Conservation (phyloP, 2,113 vertebrate species). For the Strigops habroptila region DNA sequence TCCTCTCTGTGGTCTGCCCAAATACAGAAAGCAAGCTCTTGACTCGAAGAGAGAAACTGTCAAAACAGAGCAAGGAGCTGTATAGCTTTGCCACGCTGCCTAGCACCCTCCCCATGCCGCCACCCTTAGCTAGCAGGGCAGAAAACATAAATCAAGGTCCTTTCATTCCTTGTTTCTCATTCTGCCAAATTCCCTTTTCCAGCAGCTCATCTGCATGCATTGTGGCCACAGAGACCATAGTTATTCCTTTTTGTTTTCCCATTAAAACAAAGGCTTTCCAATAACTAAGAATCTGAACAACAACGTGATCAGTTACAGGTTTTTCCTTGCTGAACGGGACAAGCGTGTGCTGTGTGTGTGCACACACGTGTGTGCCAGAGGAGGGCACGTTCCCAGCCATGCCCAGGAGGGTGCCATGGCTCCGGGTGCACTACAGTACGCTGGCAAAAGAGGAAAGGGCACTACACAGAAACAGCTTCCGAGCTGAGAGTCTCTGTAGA, state of each 20-base stretch:
- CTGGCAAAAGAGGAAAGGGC: background rate
- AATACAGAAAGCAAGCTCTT: background rate
- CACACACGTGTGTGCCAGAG: background rate
- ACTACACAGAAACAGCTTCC: conserved; percentile 32
- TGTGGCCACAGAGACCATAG: background rate
- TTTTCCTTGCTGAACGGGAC: background rate
- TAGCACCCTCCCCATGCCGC: background rate
- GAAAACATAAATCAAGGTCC: background rate
- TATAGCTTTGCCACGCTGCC: background rate
- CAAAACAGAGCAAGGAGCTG: background rate
- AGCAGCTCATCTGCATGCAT: background rate
- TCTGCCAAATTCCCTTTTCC: conserved; percentile 16
- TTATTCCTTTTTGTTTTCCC: background rate
- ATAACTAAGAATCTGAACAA: background rate
- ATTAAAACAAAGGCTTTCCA: background rate
- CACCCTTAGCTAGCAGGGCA: background rate
- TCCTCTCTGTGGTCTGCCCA: background rate
- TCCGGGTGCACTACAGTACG: background rate
- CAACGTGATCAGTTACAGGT: background rate
- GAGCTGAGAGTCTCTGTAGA: conserved; percentile 10
- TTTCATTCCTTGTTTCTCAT: conserved; percentile 17
- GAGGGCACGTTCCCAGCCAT: background rate
- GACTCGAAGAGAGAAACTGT: background rate
- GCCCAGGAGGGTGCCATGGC: background rate
- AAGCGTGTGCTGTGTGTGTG: background rate